Evolutionary conservation across 2,888 invertebrate genomes (phyloP), one percentile per base, ranked within the genome.

Genomic region (Spilosoma lubricipeda): DNA sequence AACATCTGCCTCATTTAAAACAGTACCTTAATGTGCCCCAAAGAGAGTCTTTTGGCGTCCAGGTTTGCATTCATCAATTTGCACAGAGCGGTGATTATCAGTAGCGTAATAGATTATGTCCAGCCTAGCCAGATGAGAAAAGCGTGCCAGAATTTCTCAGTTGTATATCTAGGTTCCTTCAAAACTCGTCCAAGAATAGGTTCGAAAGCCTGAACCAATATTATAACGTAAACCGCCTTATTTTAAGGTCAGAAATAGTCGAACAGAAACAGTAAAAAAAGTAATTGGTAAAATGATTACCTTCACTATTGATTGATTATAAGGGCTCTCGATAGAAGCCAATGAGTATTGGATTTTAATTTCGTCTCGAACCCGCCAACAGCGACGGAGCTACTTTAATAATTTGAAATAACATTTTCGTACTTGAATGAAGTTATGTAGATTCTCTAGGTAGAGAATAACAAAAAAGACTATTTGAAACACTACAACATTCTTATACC

Each of bases 281-380:
- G 76, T 78, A 77, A 75, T 78, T 77, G 80, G 74, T 77, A 73
- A 83, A 86, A 81, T 85, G 83, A 86, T 87, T 86, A 80, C 78
- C 77, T 80, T 75, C 74, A 73, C 77, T 86, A 88, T 89, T 88
- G 86, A 87, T 87, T 4, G 4, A 36, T 36, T 86, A 84, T 86
- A 84, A 84, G 84, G 80, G 80, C 63, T 83, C 82, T 76, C 72
- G 78, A 77, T 85, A 76, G 77, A 82, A 87, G 84, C 86, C 86
- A 86, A 86, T 85, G 84, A 85, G 80, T 83, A 86, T 84, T 81
- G 84, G 79, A 88, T 89, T 88, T 86, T 83, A 87, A 89, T 88
- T 88, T 85, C 78, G 78, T 72, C 84, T 82, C 71, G 68, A 67
- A 71, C 82, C 82, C 27, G 63, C 76, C 72, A 20, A 48, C 20